Conservation (phyloP, 2,797 vertebrate genomes). For the Pseudomugil gertrudae region DNA sequence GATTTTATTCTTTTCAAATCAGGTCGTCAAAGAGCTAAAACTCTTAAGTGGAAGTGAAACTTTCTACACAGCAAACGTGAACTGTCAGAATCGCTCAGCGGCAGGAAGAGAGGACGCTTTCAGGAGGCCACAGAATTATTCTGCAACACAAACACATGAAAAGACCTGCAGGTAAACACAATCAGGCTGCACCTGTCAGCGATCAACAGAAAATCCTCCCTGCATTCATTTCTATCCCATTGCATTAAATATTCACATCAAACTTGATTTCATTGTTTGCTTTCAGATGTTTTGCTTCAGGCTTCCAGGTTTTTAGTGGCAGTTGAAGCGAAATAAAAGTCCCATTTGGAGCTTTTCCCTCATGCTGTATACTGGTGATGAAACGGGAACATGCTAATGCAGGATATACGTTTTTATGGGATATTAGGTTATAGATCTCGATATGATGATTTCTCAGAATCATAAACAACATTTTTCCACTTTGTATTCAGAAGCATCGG, state of each 20-base stretch:
- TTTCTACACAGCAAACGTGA: slow-evolving; percentile 47
- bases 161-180: slow-evolving; percentile 31
- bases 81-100: slow-evolving; percentile 51
- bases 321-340: slow-evolving; percentile 6
- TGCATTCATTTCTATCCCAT: slow-evolving; percentile 9
- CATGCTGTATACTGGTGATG: no score
- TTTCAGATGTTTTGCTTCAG: slow-evolving; percentile 11
- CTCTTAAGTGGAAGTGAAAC: slow-evolving; percentile 35
- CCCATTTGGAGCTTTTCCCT: neutral
- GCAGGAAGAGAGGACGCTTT: slow-evolving; percentile 44
- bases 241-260: slow-evolving; percentile 35
- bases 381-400: slow-evolving; percentile 8
- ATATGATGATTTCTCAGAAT: neutral
- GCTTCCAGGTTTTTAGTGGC: neutral
- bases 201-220: slow-evolving; percentile 15
- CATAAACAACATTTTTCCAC: neutral
- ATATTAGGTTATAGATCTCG: neutral
- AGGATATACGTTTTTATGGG: no score
- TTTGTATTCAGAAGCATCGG: neutral
- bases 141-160: neutral
- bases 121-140: slow-evolving; percentile 36
- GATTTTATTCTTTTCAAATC: slow-evolving; percentile 47
- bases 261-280: slow-evolving; percentile 28
- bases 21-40: slow-evolving; percentile 40
- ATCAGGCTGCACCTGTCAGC: slow-evolving; percentile 21